Conservation (phyloP, 2,113 vertebrate genomes). For the Gobiocypris rarus region DNA sequence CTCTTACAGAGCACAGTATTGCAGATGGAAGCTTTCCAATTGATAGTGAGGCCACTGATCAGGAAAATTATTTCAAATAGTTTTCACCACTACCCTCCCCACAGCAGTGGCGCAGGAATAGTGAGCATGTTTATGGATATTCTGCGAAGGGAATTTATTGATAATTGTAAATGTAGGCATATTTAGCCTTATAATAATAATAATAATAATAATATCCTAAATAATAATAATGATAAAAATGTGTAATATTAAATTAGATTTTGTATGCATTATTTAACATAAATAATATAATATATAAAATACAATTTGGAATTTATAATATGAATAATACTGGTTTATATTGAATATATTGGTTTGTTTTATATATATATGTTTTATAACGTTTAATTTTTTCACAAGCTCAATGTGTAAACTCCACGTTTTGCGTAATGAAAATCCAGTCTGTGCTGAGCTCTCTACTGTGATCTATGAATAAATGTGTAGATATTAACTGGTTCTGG, state of each 20-base stretch:
- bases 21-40: conserved; percentile 77
- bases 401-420: background rate
- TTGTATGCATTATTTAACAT: background rate
- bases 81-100: conserved; percentile 78
- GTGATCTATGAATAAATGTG: conserved; percentile 19
- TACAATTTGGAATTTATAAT: background rate
- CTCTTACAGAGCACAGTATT: conserved; percentile 71
- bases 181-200: background rate
- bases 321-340: too few relatives aligned
- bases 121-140: conserved; percentile 61
- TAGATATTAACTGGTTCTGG: background rate
- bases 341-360: background rate
- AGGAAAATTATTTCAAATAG: conserved; percentile 82
- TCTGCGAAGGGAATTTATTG: conserved; percentile 36
- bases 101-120: conserved; percentile 64
- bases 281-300: background rate
- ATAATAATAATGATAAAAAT: conserved; percentile 23
- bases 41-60: conserved; percentile 79
- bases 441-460: conserved; percentile 7
- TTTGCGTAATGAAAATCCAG: background rate
- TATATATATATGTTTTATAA: too few relatives aligned
- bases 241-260: background rate
- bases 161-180: conserved; percentile 34
- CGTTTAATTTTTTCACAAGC: background rate
- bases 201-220: conserved; percentile 21